Base-by-base conservation (phyloP, 2,888 invertebrate genomes). In the Leptinotarsa rubiginosa region DNA sequence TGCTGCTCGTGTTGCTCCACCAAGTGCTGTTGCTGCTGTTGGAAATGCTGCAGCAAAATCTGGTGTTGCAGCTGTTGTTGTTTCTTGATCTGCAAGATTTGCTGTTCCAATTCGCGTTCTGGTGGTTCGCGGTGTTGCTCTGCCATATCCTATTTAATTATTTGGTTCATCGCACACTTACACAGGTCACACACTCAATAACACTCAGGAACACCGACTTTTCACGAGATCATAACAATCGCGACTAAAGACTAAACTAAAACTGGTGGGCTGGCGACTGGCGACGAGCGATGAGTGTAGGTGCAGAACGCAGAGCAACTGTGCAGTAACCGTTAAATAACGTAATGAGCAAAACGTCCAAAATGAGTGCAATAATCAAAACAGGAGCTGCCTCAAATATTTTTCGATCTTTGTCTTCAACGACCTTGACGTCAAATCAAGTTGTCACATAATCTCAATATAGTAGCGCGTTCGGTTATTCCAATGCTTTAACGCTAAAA, bases 61-160 rank as follows among this genome's bases (percentile, higher is more conserved):
- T 96, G 96, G 86, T 97, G 96, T 88, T 97, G 96, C 85, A 96
- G 89, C 89, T 97, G 96, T 88, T 97, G 97, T 87, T 96, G 96
- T 89, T 96, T 96, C 91, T 96, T 96, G 87, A 97, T 91, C 95
- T 97, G 94, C 84, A 93, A 81, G 79, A 88, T 87, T 80, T 88
- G 88, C 82, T 88, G 88, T 82, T 91, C 87, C 85, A 90, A 85
- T 83, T 86, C 86, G 80, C 87, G 85, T 84, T 86, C 86, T 82
- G 87, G 87, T 81, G 86, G 85, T 79, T 87, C 87, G 72, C 87
- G 85, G 83, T 85, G 84, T 84, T 86, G 85, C 81, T 86, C 86
- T 79, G 86, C 87, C 87, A 87, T 87, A 80, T 85, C 81, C 84
- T 83, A 80, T 71, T 85, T 75, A 56, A 75, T 54, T 72, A 66